Conservation (phyloP, 2,797 vertebrate genomes). For the Pangasius larnaudii region DNA sequence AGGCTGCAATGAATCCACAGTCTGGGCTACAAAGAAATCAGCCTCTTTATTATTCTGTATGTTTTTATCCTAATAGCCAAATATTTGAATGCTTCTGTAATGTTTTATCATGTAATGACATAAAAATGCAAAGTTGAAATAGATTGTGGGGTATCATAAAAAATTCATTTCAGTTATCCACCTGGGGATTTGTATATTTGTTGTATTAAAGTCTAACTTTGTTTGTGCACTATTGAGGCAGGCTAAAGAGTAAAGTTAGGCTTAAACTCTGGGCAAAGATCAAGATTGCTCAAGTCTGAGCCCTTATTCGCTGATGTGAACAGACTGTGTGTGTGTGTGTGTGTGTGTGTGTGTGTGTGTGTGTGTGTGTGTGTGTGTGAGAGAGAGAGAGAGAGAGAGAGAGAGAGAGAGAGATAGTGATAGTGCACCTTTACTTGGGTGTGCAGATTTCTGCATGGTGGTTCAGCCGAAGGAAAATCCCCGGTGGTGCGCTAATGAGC, state of each 20-base stretch:
- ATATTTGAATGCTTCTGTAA: neutral
- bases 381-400: neutral
- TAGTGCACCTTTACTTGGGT: neutral
- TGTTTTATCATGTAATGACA: neutral
- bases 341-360: neutral
- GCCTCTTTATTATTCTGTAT: neutral
- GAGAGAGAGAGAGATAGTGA: too few species aligned
- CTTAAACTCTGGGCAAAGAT: neutral
- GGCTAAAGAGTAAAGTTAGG: neutral
- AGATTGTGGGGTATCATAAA: neutral
- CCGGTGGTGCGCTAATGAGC: neutral
- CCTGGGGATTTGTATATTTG: neutral
- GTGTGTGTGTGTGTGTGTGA: neutral
- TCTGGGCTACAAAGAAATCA: neutral
- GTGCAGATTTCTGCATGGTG: neutral
- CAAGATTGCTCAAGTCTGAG: neutral
- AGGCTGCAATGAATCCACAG: neutral
- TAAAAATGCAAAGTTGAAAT: neutral
- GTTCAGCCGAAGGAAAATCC: slow-evolving; percentile 10
- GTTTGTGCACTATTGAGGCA: neutral
- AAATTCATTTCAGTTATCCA: neutral
- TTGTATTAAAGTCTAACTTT: neutral
- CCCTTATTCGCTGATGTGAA: neutral
- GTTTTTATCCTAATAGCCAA: neutral
- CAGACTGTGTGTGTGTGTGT: neutral